Base-by-base conservation (phyloP, 2,888 invertebrate species). In the Elmis aenea region DNA sequence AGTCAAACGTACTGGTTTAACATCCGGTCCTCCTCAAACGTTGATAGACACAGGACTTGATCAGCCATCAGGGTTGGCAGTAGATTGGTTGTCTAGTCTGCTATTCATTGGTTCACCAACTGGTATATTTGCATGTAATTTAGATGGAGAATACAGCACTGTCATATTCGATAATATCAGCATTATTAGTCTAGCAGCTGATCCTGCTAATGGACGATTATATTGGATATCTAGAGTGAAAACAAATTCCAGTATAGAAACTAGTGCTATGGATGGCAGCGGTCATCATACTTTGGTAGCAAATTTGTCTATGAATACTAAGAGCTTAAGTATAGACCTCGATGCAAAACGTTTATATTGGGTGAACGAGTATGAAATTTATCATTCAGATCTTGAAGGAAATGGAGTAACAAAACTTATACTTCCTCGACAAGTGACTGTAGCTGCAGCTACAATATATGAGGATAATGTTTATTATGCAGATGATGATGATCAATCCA, bases 31-130 rank as follows among this genome's bases (percentile, higher is more conserved):
- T 2, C 77, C 82, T 23, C 77, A 81, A 54, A 83, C 83, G 9
- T 73, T 88, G 38, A 79, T 85, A 29, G 87, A 88, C 62, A 79
- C 83, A 26, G 83, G 81, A 25, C 66, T 77, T 39, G 71, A 72
- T 47, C 68, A 71, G 49, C 79, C 83, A 15, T 73, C 74, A 32
- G 89, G 85, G 2, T 76, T 92, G 59, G 86, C 87, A 20, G 74
- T 91, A 38, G 90, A 92, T 71, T 87, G 86, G 85, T 75, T 85
- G 38, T 84, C 86, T 9, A 72, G 78, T 26, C 75, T 85, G 57
- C 72, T 88, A 66, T 87, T 83, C 68, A 79, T 88, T 60, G 56
- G 63, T 2, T 79, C 81, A 0, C 76, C 79, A 1, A 69, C 67
- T 38, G 74, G 77, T 5, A 85, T 92, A 46, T 71, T 77, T 33